These are phyloP conservation scores for Drosophila tristis DNA, from an alignment of 1,140 invertebrate genomes.

Conservation along the genomic window DNA sequence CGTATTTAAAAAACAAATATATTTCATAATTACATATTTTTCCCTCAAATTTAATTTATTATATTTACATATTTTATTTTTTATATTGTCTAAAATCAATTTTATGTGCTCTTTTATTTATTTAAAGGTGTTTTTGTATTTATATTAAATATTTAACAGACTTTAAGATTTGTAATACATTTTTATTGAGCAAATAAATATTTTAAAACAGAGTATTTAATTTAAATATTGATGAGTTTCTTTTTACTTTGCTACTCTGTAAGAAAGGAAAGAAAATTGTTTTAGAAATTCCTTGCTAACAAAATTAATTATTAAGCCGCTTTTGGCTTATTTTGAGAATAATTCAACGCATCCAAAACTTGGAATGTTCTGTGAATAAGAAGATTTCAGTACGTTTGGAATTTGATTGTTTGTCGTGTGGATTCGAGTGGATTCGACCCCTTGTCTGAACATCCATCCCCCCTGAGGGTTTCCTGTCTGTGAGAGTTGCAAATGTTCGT, in stretches of 20 bases:
- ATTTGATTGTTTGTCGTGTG: slow-evolving; percentile 40
- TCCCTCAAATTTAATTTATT: no score
- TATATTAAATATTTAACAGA: no score
- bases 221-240: no score
- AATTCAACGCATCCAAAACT: background rate
- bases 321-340: slow-evolving; percentile 5
- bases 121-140: no score
- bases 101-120: no score
- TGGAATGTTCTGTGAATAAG: slow-evolving; percentile 12
- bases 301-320: slow-evolving; percentile 3
- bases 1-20: no score
- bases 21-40: no score
- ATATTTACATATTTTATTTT: no score
- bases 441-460: slow-evolving; percentile 4
- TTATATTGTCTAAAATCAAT: no score
- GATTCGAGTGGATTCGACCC: slow-evolving; percentile 18
- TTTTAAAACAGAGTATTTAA: no score
- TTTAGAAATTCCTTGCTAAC: background rate
- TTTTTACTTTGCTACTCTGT: background rate
- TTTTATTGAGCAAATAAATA: no score
- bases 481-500: slow-evolving; percentile 41
- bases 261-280: slow-evolving; percentile 3
- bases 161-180: no score
- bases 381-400: slow-evolving; percentile 24
- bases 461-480: slow-evolving; percentile 26